Evolutionary conservation across 2,888 invertebrate genomes (phyloP).

Genomic region (Serripes groenlandicus): DNA sequence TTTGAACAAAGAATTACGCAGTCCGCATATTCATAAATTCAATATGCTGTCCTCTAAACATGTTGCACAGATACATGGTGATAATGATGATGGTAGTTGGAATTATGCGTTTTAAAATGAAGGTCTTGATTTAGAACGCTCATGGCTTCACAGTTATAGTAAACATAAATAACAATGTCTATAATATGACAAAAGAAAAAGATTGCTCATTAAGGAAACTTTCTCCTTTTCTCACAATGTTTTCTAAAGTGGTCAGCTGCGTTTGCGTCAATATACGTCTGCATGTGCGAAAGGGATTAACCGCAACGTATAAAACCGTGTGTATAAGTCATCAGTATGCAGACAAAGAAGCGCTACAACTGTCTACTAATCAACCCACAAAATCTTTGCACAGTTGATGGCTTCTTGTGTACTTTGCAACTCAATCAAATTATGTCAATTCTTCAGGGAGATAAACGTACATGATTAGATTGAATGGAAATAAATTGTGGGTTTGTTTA

Average conservation of each 20-base stretch:
- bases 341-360: not conserved
- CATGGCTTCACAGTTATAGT: too few relatives aligned
- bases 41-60: too few relatives aligned
- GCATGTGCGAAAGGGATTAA: not conserved
- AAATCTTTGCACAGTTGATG: not conserved
- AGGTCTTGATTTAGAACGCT: too few relatives aligned
- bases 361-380: not conserved
- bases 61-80: too few relatives aligned
- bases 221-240: conserved; percentile 4
- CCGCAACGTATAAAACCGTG: not conserved
- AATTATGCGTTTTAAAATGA: too few relatives aligned
- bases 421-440: conserved; percentile 12
- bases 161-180: too few relatives aligned
- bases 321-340: not conserved
- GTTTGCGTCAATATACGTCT: not conserved
- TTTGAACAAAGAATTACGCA: too few relatives aligned
- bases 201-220: not conserved
- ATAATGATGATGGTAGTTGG: too few relatives aligned
- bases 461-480: not conserved
- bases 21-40: too few relatives aligned
- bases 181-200: not conserved
- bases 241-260: not conserved
- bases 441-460: not conserved
- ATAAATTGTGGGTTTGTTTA: not conserved
- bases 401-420: not conserved